phyloP scores from a whole-genome alignment of 2,888 invertebrate genomes.

The Heliconius erato region DNA sequence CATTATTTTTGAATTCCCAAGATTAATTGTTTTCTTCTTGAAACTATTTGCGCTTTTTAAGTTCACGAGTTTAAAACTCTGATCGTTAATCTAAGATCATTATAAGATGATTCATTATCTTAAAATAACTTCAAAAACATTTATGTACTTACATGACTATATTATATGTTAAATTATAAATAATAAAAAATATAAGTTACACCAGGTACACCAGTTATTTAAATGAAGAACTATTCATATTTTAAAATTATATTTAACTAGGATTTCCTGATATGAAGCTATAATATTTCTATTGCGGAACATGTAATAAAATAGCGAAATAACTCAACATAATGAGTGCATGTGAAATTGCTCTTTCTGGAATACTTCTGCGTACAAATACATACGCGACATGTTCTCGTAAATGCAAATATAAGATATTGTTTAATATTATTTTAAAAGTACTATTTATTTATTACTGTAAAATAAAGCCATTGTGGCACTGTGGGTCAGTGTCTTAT shows the following conservation, averaged over 20 bases:
- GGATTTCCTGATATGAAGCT: not conserved
- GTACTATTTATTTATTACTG: not conserved
- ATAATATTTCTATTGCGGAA: constrained; percentile 9
- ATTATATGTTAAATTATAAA: not conserved
- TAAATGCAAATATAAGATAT: not conserved
- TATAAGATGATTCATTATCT: too few species aligned
- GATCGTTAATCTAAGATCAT: not conserved
- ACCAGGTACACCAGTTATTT: too few species aligned
- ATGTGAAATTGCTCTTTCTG: not conserved
- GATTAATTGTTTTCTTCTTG: not conserved
- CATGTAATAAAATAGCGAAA: constrained; percentile 16
- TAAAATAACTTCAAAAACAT: not conserved
- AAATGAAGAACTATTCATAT: not conserved
- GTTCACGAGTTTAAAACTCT: not conserved
- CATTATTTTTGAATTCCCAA: too few species aligned
- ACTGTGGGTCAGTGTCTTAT: not conserved
- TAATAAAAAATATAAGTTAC: not conserved
- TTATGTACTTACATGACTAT: not conserved
- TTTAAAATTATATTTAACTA: not conserved
- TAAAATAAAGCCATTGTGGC: not conserved
- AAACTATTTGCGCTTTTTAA: not conserved
- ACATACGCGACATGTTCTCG: not conserved
- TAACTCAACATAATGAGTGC: not conserved
- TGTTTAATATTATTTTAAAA: not conserved
- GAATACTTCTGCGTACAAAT: not conserved